These are phyloP conservation scores for Theonella swinhoei DNA, from an alignment of 37 sponge, comb jelly and placozoan genomes.

Conservation along the genomic window DNA sequence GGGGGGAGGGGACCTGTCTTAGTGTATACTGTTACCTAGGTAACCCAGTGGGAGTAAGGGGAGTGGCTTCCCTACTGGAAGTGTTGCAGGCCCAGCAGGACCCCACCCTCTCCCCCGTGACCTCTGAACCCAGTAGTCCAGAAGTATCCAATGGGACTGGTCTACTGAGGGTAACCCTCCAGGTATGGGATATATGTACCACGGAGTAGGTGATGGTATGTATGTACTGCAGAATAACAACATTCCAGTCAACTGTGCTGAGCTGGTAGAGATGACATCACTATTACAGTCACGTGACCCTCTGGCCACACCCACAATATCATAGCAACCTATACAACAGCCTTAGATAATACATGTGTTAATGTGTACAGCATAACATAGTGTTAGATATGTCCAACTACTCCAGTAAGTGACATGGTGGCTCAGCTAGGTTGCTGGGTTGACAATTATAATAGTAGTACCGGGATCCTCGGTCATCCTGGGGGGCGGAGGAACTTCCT, in stretches of 20 bases:
- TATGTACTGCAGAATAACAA: not conserved
- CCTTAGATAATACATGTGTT: not conserved
- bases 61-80: not conserved
- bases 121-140: not conserved
- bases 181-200: too few relatives aligned
- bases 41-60: not conserved
- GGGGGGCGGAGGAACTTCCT: not conserved
- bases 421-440: too few relatives aligned
- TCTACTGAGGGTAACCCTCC: not conserved
- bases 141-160: not conserved
- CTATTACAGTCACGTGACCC: not conserved
- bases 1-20: too few relatives aligned
- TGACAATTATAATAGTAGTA: not conserved
- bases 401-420: too few relatives aligned
- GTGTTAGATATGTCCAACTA: too few relatives aligned
- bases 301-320: not conserved
- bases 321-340: not conserved
- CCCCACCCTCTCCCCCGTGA: not conserved
- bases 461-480: not conserved
- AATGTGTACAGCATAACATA: not conserved
- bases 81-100: not conserved
- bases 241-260: not conserved
- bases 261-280: not conserved
- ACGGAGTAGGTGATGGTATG: too few relatives aligned
- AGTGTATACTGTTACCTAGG: not conserved